Conservation (phyloP, 2,113 vertebrate species). For the Bolborhynchus lineola region DNA sequence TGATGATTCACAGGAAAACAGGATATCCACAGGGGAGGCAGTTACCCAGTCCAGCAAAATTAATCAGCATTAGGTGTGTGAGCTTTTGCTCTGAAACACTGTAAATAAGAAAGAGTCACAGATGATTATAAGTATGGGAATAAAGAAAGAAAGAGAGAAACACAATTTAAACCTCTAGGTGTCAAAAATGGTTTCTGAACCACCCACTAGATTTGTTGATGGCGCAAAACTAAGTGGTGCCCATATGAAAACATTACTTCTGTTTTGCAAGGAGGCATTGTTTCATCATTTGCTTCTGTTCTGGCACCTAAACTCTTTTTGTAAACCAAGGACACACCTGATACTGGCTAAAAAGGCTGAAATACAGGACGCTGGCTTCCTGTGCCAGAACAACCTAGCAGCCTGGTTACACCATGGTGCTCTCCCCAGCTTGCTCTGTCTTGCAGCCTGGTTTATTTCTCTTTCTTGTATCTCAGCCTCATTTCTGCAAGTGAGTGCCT, state of each 20-base stretch:
- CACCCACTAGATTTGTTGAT: not conserved
- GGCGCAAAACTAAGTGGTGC: not conserved
- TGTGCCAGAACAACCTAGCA: not conserved
- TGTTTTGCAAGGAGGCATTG: not conserved
- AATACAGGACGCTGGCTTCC: not conserved
- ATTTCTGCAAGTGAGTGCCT: not conserved
- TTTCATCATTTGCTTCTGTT: not conserved
- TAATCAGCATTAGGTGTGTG: constrained; percentile 29
- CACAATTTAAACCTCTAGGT: not conserved
- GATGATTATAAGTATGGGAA: not conserved
- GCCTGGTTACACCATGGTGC: accelerated
- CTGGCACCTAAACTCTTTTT: not conserved
- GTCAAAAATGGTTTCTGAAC: not conserved
- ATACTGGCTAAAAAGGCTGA: not conserved
- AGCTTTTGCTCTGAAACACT: constrained; percentile 27
- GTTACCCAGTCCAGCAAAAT: constrained; percentile 40
- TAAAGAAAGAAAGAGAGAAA: not conserved
- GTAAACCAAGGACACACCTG: not conserved
- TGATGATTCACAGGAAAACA: constrained; percentile 5
- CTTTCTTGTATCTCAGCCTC: not conserved
- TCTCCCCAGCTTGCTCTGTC: not conserved
- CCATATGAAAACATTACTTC: not conserved
- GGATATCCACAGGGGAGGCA: constrained; percentile 38
- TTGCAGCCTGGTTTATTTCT: not conserved
- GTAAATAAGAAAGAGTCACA: not conserved